Percentiles rank a stretch among this genome's conserved stretches.
These are phyloP conservation scores for Hydraecia micacea DNA, from an alignment of 2,888 invertebrate genomes.

Conservation along the genomic window DNA sequence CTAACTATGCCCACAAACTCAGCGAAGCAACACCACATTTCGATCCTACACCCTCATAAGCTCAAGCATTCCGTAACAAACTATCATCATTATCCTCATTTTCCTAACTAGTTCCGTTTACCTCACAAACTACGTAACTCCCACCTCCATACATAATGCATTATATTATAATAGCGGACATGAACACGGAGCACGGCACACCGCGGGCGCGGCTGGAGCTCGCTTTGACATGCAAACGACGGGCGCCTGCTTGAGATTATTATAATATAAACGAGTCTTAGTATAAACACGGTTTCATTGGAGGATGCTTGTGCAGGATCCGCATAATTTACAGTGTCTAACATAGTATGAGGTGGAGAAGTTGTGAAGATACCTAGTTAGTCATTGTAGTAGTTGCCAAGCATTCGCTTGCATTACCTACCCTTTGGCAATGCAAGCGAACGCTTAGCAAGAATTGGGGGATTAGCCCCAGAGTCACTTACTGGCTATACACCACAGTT, in stretches of 20 bases:
- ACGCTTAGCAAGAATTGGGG: not conserved
- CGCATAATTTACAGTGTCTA: constrained; percentile 20
- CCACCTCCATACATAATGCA: constrained; percentile 49
- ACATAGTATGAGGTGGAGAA: not conserved
- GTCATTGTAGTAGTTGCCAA: no score
- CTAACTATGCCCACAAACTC: not conserved
- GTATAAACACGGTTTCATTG: constrained; percentile 44
- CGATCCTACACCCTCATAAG: not conserved
- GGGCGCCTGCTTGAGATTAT: constrained; percentile 48
- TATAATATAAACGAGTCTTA: constrained; percentile 53
- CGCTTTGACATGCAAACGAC: constrained; percentile 61
- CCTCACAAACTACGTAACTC: not conserved
- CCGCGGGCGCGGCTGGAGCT: not conserved
- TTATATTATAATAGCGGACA: constrained; percentile 43
- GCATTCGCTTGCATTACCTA: no score
- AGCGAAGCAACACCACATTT: not conserved
- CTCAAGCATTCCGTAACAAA: not conserved
- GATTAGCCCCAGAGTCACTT: not conserved
- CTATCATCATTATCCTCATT: not conserved
- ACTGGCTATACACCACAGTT: not conserved
- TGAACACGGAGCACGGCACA: not conserved
- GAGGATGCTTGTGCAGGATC: constrained; percentile 28
- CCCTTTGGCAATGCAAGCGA: no score
- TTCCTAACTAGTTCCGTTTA: constrained; percentile 25
- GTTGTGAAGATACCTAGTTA: not conserved